Evolutionary conservation across 1,140 invertebrate genomes (phyloP).

Genomic region (Helicoverpa armigera): DNA sequence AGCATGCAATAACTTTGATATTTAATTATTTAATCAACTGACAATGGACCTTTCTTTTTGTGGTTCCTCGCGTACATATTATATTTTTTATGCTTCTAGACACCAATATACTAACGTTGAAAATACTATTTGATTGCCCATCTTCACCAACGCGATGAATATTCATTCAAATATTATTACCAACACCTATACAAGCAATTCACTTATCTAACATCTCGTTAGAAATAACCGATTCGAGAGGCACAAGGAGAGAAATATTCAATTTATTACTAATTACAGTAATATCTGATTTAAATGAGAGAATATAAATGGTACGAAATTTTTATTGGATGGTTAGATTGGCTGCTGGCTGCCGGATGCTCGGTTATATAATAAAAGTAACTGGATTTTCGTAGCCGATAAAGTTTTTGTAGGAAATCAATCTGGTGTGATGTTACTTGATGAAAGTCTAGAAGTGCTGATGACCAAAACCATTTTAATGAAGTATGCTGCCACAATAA

Average conservation of each 20-base stretch:
- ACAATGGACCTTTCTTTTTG: neutral
- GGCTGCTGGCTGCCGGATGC: conserved; percentile 23
- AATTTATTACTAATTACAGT: conserved; percentile 51
- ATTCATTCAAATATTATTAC: conserved; percentile 6
- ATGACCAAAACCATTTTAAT: neutral
- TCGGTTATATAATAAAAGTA: conserved; percentile 43
- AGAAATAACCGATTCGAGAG: conserved; percentile 29
- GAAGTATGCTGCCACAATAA: too few relatives aligned
- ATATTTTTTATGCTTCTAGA: neutral
- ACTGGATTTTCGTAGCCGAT: conserved; percentile 18
- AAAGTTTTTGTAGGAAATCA: neutral
- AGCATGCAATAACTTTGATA: neutral
- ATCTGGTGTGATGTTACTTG: neutral
- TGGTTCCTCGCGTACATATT: neutral
- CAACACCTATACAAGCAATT: neutral
- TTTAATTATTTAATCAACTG: neutral
- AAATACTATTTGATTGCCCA: neutral
- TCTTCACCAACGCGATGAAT: neutral
- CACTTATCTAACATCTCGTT: conserved; percentile 44
- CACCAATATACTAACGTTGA: neutral
- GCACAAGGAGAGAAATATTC: conserved; percentile 38
- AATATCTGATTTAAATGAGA: conserved; percentile 44
- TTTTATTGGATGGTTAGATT: conserved; percentile 34
- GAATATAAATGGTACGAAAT: conserved; percentile 49
- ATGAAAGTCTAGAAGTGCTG: neutral